Base-by-base conservation (phyloP, 1,140 invertebrate genomes). In the Notospermus geniculatus region DNA sequence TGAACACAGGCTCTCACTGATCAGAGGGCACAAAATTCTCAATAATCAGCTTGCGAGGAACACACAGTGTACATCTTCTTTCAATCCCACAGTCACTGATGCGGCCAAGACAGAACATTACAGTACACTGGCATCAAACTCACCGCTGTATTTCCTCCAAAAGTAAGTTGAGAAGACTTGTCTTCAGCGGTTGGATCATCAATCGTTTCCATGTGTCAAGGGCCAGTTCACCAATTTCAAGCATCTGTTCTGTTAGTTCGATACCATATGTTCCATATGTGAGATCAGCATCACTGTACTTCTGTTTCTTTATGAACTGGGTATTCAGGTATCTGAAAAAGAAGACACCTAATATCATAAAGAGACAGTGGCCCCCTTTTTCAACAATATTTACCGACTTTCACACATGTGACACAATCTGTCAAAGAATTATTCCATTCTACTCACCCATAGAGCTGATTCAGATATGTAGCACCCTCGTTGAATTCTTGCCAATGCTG, bases 261-360 rank as follows among this genome's bases (percentile, higher is more conserved):
- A 84, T 77, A 22, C 84, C 78, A 1, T 71, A 59, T 53, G 66
- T 64, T 1, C 92, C 92, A 80, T 94, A 95, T 57, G 90, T 90
- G n/a, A 94, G 85, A 77, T 95, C 92, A n/a, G 92, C 91, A 69
- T 95, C 92, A 30, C 88, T 86, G 58, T 90, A 85, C 83, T 92
- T 93, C 71, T 92, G 89, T 76, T 93, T 91, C 73, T 90, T 92
- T 65, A 95, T 93, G 78, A 94, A 92, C 71, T 95, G 92, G 60
- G 91, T 88, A 80, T 96, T 96, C 46, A 96, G 83, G 76, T 95
- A 88, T 46, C 86, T 87, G 72, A 39, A 73, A 75, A 67, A 64
- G 66, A 65, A 68, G 56, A n/a, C 54, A 54, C 43, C 58, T 4
- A 5, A 32, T 52, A 22, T 19, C 46, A 52, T 36, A 7, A 36